Evolutionary conservation across 2,113 vertebrate species (phyloP).

Genomic region (Oryzias javanicus): DNA sequence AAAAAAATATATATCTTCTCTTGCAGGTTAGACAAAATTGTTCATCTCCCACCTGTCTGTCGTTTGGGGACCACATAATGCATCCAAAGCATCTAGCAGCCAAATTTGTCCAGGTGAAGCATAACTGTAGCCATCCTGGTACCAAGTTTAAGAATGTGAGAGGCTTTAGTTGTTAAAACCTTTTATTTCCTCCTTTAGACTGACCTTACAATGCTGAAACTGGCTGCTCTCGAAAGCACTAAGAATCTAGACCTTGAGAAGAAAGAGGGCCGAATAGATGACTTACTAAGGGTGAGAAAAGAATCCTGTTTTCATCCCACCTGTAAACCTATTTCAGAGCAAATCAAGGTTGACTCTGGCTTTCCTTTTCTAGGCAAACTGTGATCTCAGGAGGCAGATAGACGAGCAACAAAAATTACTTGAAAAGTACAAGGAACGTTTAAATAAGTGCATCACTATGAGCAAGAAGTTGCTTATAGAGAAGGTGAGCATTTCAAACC

Average conservation of each 20-base stretch:
- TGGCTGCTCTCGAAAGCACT: conserved; percentile 98
- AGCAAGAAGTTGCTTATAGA: conserved; percentile 99
- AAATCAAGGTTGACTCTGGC: neutral
- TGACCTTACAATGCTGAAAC: conserved; percentile 96
- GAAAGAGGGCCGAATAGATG: conserved; percentile 99
- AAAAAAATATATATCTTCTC: neutral
- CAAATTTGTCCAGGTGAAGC: conserved; percentile 91
- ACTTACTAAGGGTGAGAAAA: conserved; percentile 94
- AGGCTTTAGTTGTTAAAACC: neutral
- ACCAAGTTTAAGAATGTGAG: neutral
- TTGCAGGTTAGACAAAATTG: conserved; percentile 95
- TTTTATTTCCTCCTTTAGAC: conserved; percentile 76
- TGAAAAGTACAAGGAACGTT: conserved; percentile 99
- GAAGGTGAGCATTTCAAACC: conserved; percentile 78
- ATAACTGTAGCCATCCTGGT: neutral
- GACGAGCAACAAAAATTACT: conserved; percentile 99
- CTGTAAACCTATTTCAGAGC: neutral
- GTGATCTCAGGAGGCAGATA: conserved; percentile 99
- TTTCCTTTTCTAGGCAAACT: conserved; percentile 85
- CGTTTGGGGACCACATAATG: conserved; percentile 92
- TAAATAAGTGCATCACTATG: conserved; percentile 99
- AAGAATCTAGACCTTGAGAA: conserved; percentile 99
- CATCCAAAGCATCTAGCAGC: conserved; percentile 94
- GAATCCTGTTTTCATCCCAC: neutral
- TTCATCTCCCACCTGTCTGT: conserved; percentile 94